These are phyloP conservation scores for Meloidogyne exigua DNA, from an alignment of 1,140 invertebrate genomes.

Conservation along the genomic window DNA sequence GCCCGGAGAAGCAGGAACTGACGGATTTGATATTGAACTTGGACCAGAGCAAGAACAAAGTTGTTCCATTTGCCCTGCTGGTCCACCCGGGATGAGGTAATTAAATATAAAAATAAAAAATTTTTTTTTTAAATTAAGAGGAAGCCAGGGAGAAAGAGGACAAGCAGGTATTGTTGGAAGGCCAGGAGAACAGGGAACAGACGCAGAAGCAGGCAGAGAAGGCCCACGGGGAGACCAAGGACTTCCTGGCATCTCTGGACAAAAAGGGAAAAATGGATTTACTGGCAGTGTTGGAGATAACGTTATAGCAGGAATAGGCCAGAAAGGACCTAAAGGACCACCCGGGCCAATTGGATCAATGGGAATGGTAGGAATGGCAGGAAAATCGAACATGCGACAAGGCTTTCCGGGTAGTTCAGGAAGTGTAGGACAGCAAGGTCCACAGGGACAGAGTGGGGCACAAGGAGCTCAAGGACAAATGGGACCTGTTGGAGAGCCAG, in stretches of 20 bases:
- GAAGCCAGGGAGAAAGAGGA: conserved; percentile 45
- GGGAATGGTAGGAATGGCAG: conserved; percentile 25
- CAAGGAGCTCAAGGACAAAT: conserved; percentile 34
- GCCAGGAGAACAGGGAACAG: conserved; percentile 30
- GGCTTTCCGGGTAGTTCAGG: conserved; percentile 29
- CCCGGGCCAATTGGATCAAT: conserved; percentile 39
- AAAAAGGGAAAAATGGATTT: conserved; percentile 21
- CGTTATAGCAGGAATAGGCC: conserved; percentile 24
- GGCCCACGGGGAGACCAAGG: conserved; percentile 12
- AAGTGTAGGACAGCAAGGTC: conserved; percentile 27
- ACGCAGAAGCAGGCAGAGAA: conserved; percentile 11
- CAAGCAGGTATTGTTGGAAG: conserved; percentile 22
- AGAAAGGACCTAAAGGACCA: conserved; percentile 39
- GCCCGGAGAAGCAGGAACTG: conserved; percentile 35
- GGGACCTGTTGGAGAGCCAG: conserved; percentile 48
- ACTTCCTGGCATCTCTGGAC: conserved; percentile 6
- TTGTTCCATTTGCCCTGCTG: conserved; percentile 43
- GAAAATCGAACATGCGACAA: neutral
- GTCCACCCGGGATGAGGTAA: conserved; percentile 44
- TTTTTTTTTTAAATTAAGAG: conserved; percentile 17
- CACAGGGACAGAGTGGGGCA: conserved; percentile 13
- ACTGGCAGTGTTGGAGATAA: conserved; percentile 26
- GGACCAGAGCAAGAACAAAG: conserved; percentile 43
- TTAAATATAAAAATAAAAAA: neutral
- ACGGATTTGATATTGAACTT: conserved; percentile 43